Conservation (phyloP, 1,140 invertebrate species). For the Drosophila nasuta region DNA sequence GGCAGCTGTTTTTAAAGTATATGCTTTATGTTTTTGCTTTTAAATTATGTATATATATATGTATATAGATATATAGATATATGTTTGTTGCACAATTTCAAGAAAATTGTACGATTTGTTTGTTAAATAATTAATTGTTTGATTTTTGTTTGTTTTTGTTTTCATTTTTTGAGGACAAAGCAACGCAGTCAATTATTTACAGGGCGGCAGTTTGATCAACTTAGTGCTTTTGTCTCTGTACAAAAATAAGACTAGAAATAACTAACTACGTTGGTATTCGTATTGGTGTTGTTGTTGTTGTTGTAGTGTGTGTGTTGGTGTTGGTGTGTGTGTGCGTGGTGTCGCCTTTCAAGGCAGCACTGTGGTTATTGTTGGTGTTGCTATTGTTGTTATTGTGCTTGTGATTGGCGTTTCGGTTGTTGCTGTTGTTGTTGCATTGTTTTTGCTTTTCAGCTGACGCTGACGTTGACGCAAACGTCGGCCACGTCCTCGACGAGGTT, state of each 20-base stretch:
- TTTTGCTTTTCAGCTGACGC: too few relatives aligned
- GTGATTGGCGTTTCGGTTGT: slow-evolving; percentile 10
- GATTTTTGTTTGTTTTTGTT: too few relatives aligned
- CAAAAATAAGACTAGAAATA: slow-evolving; percentile 77
- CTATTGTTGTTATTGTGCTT: slow-evolving; percentile 26
- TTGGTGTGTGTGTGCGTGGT: slow-evolving; percentile 9
- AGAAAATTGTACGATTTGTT: neutral
- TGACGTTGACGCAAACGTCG: slow-evolving; percentile 47
- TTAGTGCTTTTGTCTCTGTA: slow-evolving; percentile 36
- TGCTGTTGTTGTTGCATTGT: slow-evolving; percentile 21
- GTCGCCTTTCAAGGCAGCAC: slow-evolving; percentile 22
- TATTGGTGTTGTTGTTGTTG: too few relatives aligned
- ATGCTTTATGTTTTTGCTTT: too few relatives aligned
- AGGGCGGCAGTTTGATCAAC: slow-evolving; percentile 45
- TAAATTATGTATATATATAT: too few relatives aligned
- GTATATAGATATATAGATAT: too few relatives aligned
- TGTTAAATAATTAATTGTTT: slow-evolving; percentile 7
- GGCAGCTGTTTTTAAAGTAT: neutral
- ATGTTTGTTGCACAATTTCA: neutral
- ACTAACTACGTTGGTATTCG: slow-evolving; percentile 57
- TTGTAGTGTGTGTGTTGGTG: too few relatives aligned
- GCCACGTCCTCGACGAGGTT: slow-evolving; percentile 60
- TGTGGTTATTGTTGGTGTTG: slow-evolving; percentile 38
- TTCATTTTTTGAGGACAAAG: slow-evolving; percentile 39
- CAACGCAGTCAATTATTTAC: slow-evolving; percentile 80